Percentiles rank a stretch among this genome's conserved stretches.
phyloP scores from a whole-genome alignment of 92 coral and sea anemone species.

The Umimayanthus chanpuru region DNA sequence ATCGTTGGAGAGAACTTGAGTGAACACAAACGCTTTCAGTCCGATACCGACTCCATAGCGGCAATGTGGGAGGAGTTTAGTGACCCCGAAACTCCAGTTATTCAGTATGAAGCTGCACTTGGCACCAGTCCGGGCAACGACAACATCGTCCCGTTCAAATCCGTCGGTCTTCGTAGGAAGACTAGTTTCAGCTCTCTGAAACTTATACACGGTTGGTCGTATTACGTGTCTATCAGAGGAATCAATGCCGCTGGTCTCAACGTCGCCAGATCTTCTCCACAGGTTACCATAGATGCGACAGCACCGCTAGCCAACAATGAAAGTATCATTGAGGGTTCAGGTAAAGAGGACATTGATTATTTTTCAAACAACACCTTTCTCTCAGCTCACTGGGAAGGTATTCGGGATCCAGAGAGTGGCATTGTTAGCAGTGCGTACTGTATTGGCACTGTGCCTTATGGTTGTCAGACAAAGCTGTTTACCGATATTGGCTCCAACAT shows the following conservation, averaged over 20 bases:
- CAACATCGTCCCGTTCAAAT: slow-evolving; percentile 61
- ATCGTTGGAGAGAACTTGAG: slow-evolving; percentile 59
- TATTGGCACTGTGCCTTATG: slow-evolving; percentile 81
- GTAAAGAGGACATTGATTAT: slow-evolving; percentile 67
- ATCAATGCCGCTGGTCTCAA: slow-evolving; percentile 83
- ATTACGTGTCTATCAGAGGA: slow-evolving; percentile 77
- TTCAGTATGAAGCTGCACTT: slow-evolving; percentile 66
- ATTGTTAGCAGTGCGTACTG: slow-evolving; percentile 69
- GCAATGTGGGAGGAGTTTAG: slow-evolving; percentile 78
- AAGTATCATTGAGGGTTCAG: slow-evolving; percentile 78
- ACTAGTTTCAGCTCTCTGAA: slow-evolving; percentile 47
- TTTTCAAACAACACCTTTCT: slow-evolving; percentile 57
- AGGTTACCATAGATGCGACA: slow-evolving; percentile 71
- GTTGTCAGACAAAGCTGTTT: slow-evolving; percentile 72
- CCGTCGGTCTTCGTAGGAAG: slow-evolving; percentile 64
- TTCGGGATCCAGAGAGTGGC: slow-evolving; percentile 84
- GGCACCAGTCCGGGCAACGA: slow-evolving; percentile 70
- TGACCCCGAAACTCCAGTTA: slow-evolving; percentile 76
- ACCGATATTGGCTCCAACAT: slow-evolving; percentile 58
- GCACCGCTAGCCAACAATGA: slow-evolving; percentile 71
- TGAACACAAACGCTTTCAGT: slow-evolving; percentile 58
- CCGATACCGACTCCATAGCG: slow-evolving; percentile 52
- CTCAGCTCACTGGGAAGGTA: slow-evolving; percentile 82
- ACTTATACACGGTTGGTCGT: slow-evolving; percentile 60
- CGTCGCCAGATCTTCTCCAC: slow-evolving; percentile 45